A percentile compares a stretch with the other conserved stretches of the same genome.
Conservation (phyloP, 1,140 invertebrate genomes). For the Hypothenemus hampei region DNA sequence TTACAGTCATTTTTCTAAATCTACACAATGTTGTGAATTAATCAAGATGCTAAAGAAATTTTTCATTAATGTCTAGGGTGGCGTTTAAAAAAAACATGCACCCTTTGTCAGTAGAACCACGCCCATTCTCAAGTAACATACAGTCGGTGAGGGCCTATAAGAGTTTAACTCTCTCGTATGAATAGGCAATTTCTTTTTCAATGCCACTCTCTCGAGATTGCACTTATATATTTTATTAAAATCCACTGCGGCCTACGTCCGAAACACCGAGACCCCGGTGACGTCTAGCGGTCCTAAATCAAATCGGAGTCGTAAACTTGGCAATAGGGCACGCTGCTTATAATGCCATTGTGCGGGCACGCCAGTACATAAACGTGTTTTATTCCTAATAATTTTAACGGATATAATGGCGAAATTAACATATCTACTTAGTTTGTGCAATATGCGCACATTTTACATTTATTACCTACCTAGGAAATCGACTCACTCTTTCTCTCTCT, state of each 20-base stretch:
- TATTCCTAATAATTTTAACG: slow-evolving; percentile 27
- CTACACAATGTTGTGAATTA: too few relatives aligned
- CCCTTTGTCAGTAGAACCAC: too few relatives aligned
- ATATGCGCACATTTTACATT: too few relatives aligned
- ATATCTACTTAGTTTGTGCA: slow-evolving; percentile 24
- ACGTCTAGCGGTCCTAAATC: slow-evolving; percentile 30
- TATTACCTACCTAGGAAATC: too few relatives aligned
- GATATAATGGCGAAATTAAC: slow-evolving; percentile 28
- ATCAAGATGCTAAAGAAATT: too few relatives aligned
- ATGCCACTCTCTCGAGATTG: slow-evolving; percentile 18
- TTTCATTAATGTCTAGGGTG: too few relatives aligned
- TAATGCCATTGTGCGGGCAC: slow-evolving; percentile 22
- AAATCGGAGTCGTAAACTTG: slow-evolving; percentile 25
- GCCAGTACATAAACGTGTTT: slow-evolving; percentile 24
- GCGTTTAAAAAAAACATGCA: too few relatives aligned
- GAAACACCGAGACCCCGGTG: slow-evolving; percentile 5
- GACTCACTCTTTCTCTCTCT: too few relatives aligned
- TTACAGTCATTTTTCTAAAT: too few relatives aligned
- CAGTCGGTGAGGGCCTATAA: too few relatives aligned
- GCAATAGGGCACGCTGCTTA: slow-evolving; percentile 26
- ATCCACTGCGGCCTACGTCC: slow-evolving; percentile 24
- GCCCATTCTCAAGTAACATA: too few relatives aligned
- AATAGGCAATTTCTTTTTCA: slow-evolving; percentile 28
- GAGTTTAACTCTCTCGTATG: too few relatives aligned
- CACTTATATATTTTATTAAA: slow-evolving; percentile 30